These are phyloP conservation scores for Proteles cristata DNA, from an alignment of 2,113 vertebrate species.

Conservation along the genomic window DNA sequence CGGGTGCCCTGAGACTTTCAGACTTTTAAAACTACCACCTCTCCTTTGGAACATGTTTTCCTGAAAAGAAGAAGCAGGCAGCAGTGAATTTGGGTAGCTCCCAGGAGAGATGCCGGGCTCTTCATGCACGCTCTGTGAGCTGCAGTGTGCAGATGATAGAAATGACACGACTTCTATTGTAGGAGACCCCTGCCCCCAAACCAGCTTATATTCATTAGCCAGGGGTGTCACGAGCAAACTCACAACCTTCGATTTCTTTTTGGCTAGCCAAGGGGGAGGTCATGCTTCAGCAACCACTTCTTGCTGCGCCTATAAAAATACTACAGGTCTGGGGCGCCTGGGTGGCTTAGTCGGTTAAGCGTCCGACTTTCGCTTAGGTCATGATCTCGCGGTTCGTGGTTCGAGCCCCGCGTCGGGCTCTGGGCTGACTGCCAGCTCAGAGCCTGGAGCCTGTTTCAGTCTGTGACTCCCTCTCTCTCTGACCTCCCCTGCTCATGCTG, in stretches of 20 bases:
- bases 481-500: too few relatives aligned
- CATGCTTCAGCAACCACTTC: neutral
- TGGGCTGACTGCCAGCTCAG: too few relatives aligned
- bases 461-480: too few relatives aligned
- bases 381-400: too few relatives aligned
- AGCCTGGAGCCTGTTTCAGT: too few relatives aligned
- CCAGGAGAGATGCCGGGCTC: neutral
- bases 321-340: neutral
- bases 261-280: neutral
- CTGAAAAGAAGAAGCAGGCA: neutral
- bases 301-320: neutral
- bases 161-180: neutral
- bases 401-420: too few relatives aligned
- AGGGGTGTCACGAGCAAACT: neutral
- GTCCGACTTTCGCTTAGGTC: too few relatives aligned
- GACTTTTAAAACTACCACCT: neutral
- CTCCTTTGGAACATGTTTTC: neutral
- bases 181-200: neutral
- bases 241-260: neutral
- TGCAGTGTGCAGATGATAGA: neutral
- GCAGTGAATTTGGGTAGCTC: neutral
- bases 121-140: neutral
- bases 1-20: neutral
- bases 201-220: neutral
- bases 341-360: too few relatives aligned